phyloP scores from a whole-genome alignment of 2,888 invertebrate genomes.

The Frankliniella fusca region DNA sequence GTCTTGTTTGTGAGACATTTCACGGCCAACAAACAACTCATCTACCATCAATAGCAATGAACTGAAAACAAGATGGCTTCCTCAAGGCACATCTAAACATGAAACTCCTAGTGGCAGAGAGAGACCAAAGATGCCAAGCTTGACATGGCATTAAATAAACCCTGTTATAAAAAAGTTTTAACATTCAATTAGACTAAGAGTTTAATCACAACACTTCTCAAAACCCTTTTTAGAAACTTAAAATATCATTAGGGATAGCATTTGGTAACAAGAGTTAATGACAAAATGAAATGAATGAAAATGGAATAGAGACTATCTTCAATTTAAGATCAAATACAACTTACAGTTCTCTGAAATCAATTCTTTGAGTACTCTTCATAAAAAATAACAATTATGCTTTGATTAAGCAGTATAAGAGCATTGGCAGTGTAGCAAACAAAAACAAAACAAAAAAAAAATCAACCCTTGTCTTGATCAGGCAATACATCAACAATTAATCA shows the following conservation, averaged over 20 bases:
- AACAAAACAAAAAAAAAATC: conserved; percentile 1
- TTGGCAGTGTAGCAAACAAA: conserved; percentile 24
- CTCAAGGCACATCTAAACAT: not conserved
- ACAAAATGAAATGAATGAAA: conserved; percentile 15
- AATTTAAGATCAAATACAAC: conserved; percentile 4
- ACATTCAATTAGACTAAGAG: conserved; percentile 14
- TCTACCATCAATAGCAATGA: not conserved
- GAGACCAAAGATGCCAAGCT: conserved; percentile 17
- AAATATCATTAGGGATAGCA: conserved; percentile 21
- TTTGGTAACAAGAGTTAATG: conserved; percentile 23
- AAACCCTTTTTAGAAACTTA: conserved; percentile 22
- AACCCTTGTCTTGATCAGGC: conserved; percentile 26
- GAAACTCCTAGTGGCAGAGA: conserved; percentile 13
- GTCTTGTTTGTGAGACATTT: not conserved
- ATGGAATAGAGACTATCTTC: not conserved
- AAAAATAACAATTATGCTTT: conserved; percentile 15
- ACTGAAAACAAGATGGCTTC: conserved; percentile 3
- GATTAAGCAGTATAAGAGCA: conserved; percentile 7
- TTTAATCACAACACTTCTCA: conserved; percentile 23
- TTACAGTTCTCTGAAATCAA: not conserved
- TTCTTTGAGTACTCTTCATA: not conserved
- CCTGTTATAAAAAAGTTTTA: conserved; percentile 20
- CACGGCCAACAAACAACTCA: not conserved
- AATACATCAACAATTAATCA: not conserved
- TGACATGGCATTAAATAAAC: conserved; percentile 24